Evolutionary conservation across 92 coral and sea anemone species (phyloP).

Genomic region (Zoanthus sansibaricus): DNA sequence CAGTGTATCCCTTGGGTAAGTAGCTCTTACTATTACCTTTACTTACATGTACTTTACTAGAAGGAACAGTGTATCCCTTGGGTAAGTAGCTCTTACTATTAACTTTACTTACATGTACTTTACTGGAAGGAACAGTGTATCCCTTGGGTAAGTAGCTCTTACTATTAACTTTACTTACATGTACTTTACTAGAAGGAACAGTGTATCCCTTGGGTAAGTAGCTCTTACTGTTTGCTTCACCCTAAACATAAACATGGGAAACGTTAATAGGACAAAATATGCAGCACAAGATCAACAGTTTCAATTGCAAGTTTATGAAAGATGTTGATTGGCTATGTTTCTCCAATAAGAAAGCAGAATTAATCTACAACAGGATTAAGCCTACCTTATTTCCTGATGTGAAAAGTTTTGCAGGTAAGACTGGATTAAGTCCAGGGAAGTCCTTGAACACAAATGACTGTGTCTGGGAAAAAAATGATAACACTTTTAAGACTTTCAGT

Average conservation of each 20-base stretch:
- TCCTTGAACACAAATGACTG: slow-evolving; percentile 80
- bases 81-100: slow-evolving; percentile 79
- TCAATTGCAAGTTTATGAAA: too few species aligned
- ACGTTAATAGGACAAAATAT: background rate
- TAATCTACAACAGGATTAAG: background rate
- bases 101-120: slow-evolving; percentile 52
- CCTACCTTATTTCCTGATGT: slow-evolving; percentile 77
- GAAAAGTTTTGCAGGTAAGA: slow-evolving; percentile 82
- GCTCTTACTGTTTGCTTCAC: slow-evolving; percentile 66
- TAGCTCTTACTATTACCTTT: slow-evolving; percentile 59
- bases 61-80: slow-evolving; percentile 71
- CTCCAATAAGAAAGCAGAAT: too few species aligned
- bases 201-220: slow-evolving; percentile 89
- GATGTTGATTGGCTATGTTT: too few species aligned
- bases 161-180: slow-evolving; percentile 10
- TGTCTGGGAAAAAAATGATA: slow-evolving; percentile 61
- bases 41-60: slow-evolving; percentile 65
- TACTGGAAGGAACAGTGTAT: slow-evolving; percentile 68
- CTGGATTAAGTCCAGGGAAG: slow-evolving; percentile 80
- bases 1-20: slow-evolving; percentile 64
- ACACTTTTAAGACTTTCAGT: background rate
- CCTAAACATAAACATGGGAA: background rate
- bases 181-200: slow-evolving; percentile 75
- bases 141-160: slow-evolving; percentile 87
- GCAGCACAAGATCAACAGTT: background rate